Conservation (phyloP, 2,113 vertebrate species). For the Mobula birostris region DNA sequence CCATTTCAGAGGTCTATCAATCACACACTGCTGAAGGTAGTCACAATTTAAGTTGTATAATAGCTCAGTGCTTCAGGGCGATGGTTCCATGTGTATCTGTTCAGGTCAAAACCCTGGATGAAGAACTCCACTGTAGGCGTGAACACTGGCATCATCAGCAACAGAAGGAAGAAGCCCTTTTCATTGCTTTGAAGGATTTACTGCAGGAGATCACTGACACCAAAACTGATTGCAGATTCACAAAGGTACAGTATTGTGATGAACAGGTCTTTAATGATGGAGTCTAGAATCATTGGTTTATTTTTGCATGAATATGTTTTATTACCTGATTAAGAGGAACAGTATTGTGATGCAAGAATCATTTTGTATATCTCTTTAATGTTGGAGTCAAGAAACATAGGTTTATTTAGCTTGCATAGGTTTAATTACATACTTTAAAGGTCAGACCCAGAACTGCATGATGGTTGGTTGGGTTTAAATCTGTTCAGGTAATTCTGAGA, state of each 20-base stretch:
- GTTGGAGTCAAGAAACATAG: background rate
- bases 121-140: constrained; percentile 56
- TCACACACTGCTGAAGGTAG: background rate
- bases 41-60: background rate
- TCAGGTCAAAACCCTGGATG: constrained; percentile 64
- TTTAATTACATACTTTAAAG: too few relatives aligned
- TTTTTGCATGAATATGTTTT: too few relatives aligned
- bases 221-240: constrained; percentile 46
- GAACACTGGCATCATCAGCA: constrained; percentile 63
- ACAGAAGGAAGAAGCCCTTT: constrained; percentile 59
- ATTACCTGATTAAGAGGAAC: background rate
- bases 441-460: background rate
- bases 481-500: background rate
- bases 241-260: constrained; percentile 49
- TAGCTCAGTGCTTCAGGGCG: background rate
- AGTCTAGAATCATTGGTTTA: background rate
- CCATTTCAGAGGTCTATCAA: background rate
- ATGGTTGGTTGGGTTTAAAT: background rate
- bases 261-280: background rate
- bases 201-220: constrained; percentile 46
- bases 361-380: too few relatives aligned
- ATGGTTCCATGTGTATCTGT: constrained; percentile 37
- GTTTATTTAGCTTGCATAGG: too few relatives aligned
- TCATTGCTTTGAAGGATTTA: constrained; percentile 51
- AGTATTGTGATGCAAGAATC: too few relatives aligned